These are phyloP conservation scores for Drosophila putrida DNA, from an alignment of 2,888 invertebrate species.

Conservation along the genomic window DNA sequence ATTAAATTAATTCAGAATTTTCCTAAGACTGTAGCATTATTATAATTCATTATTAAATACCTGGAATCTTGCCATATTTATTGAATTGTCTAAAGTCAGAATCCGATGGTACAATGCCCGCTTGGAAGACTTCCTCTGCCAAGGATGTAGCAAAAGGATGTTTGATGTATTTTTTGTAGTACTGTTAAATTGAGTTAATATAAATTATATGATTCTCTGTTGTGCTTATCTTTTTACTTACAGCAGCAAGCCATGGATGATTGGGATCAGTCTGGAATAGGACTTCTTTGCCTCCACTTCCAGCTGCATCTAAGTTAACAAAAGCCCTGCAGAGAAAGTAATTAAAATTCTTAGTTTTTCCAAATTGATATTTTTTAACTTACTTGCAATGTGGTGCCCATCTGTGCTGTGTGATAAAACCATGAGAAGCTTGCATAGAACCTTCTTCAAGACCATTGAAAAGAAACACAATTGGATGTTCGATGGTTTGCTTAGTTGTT, in stretches of 20 bases:
- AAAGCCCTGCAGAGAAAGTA: slow-evolving; percentile 86
- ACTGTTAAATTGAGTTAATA: slow-evolving; percentile 69
- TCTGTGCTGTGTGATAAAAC: slow-evolving; percentile 89
- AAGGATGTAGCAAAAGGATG: slow-evolving; percentile 87
- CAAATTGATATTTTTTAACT: slow-evolving; percentile 15
- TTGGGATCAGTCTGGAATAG: slow-evolving; percentile 94
- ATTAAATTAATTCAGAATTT: no score
- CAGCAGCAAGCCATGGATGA: slow-evolving; percentile 88
- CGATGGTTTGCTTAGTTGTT: slow-evolving; percentile 83
- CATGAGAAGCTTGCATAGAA: slow-evolving; percentile 89
- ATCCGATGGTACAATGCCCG: slow-evolving; percentile 88
- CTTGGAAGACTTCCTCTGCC: slow-evolving; percentile 89
- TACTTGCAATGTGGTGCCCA: slow-evolving; percentile 90
- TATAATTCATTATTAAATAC: slow-evolving; percentile 55
- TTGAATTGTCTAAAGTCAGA: slow-evolving; percentile 89
- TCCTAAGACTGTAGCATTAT: no score
- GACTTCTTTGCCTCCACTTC: slow-evolving; percentile 95
- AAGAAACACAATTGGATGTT: slow-evolving; percentile 88
- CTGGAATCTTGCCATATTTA: slow-evolving; percentile 82
- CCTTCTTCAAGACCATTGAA: slow-evolving; percentile 90
- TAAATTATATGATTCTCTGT: no score
- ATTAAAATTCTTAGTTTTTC: not conserved
- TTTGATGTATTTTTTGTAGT: slow-evolving; percentile 85
- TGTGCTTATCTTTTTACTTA: slow-evolving; percentile 57
- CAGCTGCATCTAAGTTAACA: slow-evolving; percentile 96